Percentiles rank a stretch among this genome's conserved stretches.
phyloP scores from a whole-genome alignment of 2,113 vertebrate genomes.

The Alethe castanea region DNA sequence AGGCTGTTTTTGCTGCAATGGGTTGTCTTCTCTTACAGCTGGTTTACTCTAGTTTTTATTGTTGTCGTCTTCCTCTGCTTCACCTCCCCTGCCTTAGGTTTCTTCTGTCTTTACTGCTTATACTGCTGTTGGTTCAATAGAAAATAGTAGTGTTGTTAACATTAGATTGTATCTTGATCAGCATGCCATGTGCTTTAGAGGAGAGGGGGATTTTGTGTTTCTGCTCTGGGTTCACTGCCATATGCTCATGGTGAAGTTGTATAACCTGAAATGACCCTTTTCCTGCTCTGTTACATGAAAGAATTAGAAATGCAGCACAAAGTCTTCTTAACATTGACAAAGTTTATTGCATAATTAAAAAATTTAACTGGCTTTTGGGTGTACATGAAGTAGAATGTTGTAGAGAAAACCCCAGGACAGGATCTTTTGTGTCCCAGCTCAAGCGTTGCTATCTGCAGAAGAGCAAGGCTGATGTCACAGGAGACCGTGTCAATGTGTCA shows the following conservation, averaged over 20 bases:
- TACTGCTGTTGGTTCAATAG: not conserved
- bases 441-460: not conserved
- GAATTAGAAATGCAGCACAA: not conserved
- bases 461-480: not conserved
- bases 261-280: not conserved
- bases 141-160: not conserved
- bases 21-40: not conserved
- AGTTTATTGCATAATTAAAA: not conserved
- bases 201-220: not conserved
- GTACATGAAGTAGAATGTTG: not conserved
- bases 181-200: constrained; percentile 1
- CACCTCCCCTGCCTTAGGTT: not conserved
- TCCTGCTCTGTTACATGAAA: not conserved
- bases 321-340: not conserved
- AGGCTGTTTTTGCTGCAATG: not conserved
- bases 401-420: not conserved
- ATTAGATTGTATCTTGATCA: not conserved
- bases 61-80: not conserved
- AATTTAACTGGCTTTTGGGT: not conserved
- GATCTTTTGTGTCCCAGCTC: not conserved
- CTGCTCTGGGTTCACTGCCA: not conserved
- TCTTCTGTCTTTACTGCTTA: not conserved
- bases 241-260: not conserved
- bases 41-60: not conserved
- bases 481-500: not conserved